phyloP scores from a whole-genome alignment of 1,140 invertebrate genomes.

The Triops longicaudatus region DNA sequence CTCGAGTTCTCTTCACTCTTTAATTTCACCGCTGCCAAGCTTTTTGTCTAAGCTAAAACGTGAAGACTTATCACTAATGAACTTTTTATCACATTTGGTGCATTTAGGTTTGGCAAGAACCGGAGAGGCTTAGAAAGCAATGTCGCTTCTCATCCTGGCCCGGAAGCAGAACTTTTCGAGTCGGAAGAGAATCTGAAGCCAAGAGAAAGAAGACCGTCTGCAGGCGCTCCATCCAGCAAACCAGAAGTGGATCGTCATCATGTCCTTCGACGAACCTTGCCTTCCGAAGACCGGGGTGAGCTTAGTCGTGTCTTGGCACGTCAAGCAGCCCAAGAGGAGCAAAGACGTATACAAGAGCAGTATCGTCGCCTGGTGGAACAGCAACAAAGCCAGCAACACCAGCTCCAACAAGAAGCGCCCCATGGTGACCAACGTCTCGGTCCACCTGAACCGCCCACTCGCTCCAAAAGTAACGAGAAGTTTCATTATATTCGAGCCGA shows the following conservation, averaged over 20 bases:
- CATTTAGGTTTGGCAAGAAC: background rate
- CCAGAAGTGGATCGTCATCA: conserved; percentile 26
- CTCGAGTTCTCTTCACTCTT: too few relatives aligned
- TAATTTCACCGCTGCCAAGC: background rate
- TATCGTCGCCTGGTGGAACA: conserved; percentile 41
- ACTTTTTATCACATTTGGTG: background rate
- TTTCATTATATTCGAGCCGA: conserved; percentile 46
- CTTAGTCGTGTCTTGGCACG: conserved; percentile 24
- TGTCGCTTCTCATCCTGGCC: background rate
- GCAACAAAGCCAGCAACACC: conserved; percentile 33
- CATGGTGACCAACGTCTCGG: conserved; percentile 20
- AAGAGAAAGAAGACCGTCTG: background rate
- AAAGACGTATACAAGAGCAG: conserved; percentile 43
- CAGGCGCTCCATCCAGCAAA: background rate
- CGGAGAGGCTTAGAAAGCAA: background rate
- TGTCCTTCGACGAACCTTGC: conserved; percentile 27
- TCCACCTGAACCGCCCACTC: conserved; percentile 27
- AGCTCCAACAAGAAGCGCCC: conserved; percentile 32
- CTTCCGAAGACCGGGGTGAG: conserved; percentile 25
- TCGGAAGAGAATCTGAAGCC: background rate
- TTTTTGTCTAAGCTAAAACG: background rate
- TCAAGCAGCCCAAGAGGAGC: conserved; percentile 36
- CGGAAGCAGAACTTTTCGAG: background rate
- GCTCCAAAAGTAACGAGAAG: conserved; percentile 37
- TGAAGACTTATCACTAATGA: background rate